Base-by-base conservation (phyloP, 2,888 invertebrate genomes). In the Malthinus seriepunctatus region DNA sequence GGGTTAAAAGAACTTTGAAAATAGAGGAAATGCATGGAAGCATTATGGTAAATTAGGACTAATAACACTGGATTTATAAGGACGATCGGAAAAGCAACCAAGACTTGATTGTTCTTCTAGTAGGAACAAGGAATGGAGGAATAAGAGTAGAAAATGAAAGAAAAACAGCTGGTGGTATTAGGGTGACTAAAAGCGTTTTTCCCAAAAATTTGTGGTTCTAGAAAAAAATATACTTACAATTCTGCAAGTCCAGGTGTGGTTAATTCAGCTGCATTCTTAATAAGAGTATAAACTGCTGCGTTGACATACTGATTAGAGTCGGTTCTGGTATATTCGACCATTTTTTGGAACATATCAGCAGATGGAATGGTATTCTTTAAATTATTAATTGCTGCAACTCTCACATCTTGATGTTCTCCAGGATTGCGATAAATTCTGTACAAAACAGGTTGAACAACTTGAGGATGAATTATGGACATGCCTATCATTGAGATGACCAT, bases 391-490 rank as follows among this genome's bases (percentile, higher is more conserved):
- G 89, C 87, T 47, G 85, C 83, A 39, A 84, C 83, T 69, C 90
- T 84, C 6, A 89, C 81, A 78, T 88, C 86, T 63, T 85, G 82
- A 11, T 80, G 75, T 69, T 90, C 90, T 56, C 83, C 85, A 4
- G 81, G 79, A 72, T 90, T 90, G 69, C 82, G 82, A 71, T 88
- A 84, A 49, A 89, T 83, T 69, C 84, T 88, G 79, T 80, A 89
- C 1, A 88, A 76, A 3, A 87, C 83, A 37, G 83, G 77, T 38
- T 84, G 83, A 0, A 79, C 84, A 12, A 82, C 67, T 64, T 77
- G 79, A 32, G 88, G 86, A 48, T 80, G 72, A 42, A 79, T 74
- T 9, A 75, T 66, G 9, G 81, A 80, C n/a, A 89, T 72, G 60
- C 80, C 78, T 53, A 81, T 77, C 55, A 90, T 73, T 52, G 83